Percentiles rank a stretch among this genome's conserved stretches.
phyloP scores from a whole-genome alignment of 2,113 vertebrate genomes.

The Seriola dumerili region DNA sequence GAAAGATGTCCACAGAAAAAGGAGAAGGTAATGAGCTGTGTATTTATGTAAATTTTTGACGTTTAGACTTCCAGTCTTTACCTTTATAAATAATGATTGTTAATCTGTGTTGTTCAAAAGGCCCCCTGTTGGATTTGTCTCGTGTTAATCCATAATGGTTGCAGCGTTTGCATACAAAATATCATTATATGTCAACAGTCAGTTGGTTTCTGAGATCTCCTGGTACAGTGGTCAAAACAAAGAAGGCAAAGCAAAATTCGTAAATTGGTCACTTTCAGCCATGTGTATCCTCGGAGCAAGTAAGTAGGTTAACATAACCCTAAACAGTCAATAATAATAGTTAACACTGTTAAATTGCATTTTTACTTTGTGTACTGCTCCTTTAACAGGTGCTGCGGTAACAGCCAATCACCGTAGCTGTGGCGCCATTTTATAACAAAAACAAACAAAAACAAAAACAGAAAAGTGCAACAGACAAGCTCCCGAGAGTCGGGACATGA shows the following conservation, averaged over 20 bases:
- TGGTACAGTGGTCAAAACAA: not conserved
- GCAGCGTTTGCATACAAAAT: conserved; percentile 27
- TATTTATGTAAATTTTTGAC: conserved; percentile 2
- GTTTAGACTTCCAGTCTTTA: conserved; percentile 10
- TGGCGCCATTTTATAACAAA: too few species aligned
- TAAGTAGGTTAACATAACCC: too few species aligned
- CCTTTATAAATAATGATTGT: conserved; percentile 32
- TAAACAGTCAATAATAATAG: too few species aligned
- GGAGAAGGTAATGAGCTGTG: not conserved
- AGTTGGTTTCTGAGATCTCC: conserved; percentile 7
- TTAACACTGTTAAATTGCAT: too few species aligned
- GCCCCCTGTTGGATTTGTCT: not conserved
- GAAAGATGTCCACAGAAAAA: not conserved
- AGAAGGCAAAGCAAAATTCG: not conserved
- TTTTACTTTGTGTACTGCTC: too few species aligned
- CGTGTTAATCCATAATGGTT: conserved; percentile 24
- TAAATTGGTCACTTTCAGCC: not conserved
- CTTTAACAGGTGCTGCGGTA: too few species aligned
- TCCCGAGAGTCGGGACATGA: too few species aligned
- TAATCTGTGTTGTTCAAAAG: conserved; percentile 26
- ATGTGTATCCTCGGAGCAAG: not conserved
- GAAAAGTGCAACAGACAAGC: too few species aligned
- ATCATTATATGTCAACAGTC: not conserved
- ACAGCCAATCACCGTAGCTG: too few species aligned
- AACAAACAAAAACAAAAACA: too few species aligned